Conservation (phyloP, 1,140 invertebrate species). For the Drosophila quadrilineata region DNA sequence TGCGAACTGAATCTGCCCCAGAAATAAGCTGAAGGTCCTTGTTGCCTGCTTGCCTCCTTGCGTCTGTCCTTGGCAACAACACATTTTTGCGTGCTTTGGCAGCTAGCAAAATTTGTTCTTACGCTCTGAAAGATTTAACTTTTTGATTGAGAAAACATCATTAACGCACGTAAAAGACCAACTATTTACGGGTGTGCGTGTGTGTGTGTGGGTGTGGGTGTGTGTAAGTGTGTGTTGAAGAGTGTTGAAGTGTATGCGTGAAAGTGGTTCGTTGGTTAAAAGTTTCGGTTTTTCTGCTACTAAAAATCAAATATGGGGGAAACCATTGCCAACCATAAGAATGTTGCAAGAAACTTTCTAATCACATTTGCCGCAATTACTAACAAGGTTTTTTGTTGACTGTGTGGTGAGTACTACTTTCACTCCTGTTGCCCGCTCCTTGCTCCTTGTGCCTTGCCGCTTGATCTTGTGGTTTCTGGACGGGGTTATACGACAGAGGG, state of each 20-base stretch:
- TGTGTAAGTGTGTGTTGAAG: neutral
- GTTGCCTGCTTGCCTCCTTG: neutral
- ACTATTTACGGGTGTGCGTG: constrained; percentile 58
- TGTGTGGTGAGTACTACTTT: constrained; percentile 30
- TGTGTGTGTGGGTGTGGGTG: neutral
- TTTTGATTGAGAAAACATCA: constrained; percentile 80
- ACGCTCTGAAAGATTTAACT: constrained; percentile 72
- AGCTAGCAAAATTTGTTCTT: constrained; percentile 61
- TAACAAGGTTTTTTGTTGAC: constrained; percentile 77
- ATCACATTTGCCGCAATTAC: constrained; percentile 79
- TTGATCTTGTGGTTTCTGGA: constrained; percentile 11
- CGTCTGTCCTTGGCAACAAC: constrained; percentile 3
- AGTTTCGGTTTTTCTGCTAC: constrained; percentile 69
- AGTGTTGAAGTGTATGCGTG: constrained; percentile 7
- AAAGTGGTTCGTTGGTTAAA: constrained; percentile 65
- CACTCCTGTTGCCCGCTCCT: constrained; percentile 11
- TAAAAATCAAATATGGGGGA: constrained; percentile 77
- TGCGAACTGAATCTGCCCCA: neutral
- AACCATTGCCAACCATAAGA: constrained; percentile 46
- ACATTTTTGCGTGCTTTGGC: constrained; percentile 55
- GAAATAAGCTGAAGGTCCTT: no score
- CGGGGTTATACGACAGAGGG: no score
- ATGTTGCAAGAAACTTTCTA: constrained; percentile 65
- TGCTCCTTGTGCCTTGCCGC: no score
- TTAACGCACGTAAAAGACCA: constrained; percentile 78